phyloP scores from a whole-genome alignment of 2,888 invertebrate genomes.

The Tenthredo notha region DNA sequence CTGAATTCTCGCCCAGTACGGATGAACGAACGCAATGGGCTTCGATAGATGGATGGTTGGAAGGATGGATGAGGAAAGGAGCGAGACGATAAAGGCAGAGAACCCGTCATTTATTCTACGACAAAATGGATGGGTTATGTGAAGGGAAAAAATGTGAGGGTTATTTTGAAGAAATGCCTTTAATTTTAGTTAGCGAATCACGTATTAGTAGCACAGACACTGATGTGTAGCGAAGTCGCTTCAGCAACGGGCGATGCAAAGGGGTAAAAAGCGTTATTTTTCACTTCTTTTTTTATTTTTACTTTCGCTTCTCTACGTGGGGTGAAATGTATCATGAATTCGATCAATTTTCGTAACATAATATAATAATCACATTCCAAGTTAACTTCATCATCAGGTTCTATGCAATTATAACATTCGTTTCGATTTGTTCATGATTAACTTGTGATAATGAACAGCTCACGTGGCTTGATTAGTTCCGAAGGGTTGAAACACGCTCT shows the following conservation, averaged over 20 bases:
- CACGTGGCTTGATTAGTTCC: background rate
- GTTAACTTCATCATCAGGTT: constrained; percentile 7
- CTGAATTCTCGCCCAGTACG: background rate
- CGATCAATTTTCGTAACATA: constrained; percentile 9
- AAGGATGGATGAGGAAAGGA: constrained; percentile 21
- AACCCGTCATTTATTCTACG: constrained; percentile 6
- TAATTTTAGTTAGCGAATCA: background rate
- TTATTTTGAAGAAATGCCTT: constrained; percentile 1
- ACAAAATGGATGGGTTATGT: constrained; percentile 16
- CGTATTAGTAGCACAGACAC: background rate
- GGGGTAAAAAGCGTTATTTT: constrained; percentile 1
- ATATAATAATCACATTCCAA: constrained; percentile 15
- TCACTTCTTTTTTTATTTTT: background rate
- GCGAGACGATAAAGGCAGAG: constrained; percentile 11
- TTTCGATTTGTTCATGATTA: background rate
- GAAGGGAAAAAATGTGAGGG: constrained; percentile 13
- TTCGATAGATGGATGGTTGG: constrained; percentile 8
- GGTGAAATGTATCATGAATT: background rate
- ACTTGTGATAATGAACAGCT: background rate
- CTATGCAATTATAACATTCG: background rate
- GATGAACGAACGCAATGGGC: constrained; percentile 31
- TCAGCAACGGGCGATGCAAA: background rate
- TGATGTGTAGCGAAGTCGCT: background rate
- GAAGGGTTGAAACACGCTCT: background rate
- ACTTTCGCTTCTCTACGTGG: background rate